Conservation (phyloP, 2,797 vertebrate species). For the Champsocephalus gunnari region DNA sequence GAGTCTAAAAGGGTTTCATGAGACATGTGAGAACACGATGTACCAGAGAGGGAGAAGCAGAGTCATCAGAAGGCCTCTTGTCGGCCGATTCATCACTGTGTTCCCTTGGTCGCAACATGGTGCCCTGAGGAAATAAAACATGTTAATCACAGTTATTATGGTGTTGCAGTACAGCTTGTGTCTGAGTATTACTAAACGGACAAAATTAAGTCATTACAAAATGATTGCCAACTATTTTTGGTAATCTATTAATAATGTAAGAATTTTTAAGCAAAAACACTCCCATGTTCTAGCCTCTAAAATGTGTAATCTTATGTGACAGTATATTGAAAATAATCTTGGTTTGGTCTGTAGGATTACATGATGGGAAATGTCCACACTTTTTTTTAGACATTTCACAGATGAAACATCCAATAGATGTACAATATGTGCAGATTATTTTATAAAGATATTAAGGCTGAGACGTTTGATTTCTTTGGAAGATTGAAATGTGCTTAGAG, state of each 20-base stretch:
- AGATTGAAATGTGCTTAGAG: not conserved
- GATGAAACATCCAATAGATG: too few relatives aligned
- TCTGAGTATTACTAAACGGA: not conserved
- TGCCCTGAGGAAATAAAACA: slow-evolving; percentile 37
- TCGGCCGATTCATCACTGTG: slow-evolving; percentile 39
- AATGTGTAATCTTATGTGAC: not conserved
- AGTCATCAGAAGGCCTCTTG: slow-evolving; percentile 35
- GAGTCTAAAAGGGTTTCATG: not conserved
- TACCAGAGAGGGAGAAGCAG: slow-evolving; percentile 31
- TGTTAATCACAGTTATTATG: slow-evolving; percentile 2
- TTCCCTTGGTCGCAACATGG: slow-evolving; percentile 44
- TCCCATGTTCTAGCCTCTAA: not conserved
- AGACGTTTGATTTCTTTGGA: too few relatives aligned
- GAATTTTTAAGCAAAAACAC: not conserved
- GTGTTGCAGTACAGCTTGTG: not conserved
- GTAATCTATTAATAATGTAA: not conserved
- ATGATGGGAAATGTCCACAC: too few relatives aligned
- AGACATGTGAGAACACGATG: not conserved
- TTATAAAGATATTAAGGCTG: too few relatives aligned
- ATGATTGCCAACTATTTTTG: not conserved
- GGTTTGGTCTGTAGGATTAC: too few relatives aligned
- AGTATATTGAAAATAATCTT: too few relatives aligned
- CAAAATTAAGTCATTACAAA: not conserved
- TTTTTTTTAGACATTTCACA: too few relatives aligned
- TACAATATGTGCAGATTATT: too few relatives aligned